Conservation (phyloP, 37 sponge, comb jelly and placozoan genomes). For the Dysidea cf. avara region DNA sequence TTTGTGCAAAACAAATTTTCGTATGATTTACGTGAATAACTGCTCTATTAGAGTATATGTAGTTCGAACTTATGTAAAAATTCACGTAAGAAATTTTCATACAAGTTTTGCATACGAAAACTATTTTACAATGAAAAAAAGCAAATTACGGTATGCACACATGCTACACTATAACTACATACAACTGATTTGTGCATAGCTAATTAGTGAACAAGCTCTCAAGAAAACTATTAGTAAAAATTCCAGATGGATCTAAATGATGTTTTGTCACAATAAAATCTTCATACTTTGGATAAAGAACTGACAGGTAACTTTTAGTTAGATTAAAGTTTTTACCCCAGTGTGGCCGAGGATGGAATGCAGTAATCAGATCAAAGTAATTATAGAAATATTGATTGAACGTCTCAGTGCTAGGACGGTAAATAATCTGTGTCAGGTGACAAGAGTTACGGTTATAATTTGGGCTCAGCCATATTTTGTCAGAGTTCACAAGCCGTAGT, state of each 20-base stretch:
- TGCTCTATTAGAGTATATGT: no score
- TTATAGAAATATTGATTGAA: conserved; percentile 19
- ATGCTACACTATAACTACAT: no score
- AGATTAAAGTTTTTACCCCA: conserved; percentile 62
- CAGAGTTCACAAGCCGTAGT: conserved; percentile 62
- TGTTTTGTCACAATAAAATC: conserved; percentile 41
- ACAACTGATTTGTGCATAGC: no score
- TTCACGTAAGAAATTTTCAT: no score
- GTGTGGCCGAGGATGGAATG: conserved; percentile 37
- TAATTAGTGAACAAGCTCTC: no score
- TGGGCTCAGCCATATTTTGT: conserved; percentile 72
- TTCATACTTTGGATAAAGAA: conserved; percentile 36
- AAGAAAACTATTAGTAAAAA: conserved; percentile 44
- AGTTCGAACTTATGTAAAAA: no score
- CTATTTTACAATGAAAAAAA: no score
- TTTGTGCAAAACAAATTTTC: no score
- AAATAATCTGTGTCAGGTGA: conserved; percentile 49
- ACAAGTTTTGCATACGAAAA: no score
- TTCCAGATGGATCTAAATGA: conserved; percentile 46
- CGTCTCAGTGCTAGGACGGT: conserved; percentile 13
- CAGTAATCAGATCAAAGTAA: neutral
- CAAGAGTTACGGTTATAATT: conserved; percentile 69
- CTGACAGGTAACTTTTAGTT: conserved; percentile 8
- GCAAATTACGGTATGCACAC: no score
- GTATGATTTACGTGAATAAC: no score